Evolutionary conservation across 2,113 vertebrate species (phyloP).

Genomic region (Ibidorhyncha struthersii): DNA sequence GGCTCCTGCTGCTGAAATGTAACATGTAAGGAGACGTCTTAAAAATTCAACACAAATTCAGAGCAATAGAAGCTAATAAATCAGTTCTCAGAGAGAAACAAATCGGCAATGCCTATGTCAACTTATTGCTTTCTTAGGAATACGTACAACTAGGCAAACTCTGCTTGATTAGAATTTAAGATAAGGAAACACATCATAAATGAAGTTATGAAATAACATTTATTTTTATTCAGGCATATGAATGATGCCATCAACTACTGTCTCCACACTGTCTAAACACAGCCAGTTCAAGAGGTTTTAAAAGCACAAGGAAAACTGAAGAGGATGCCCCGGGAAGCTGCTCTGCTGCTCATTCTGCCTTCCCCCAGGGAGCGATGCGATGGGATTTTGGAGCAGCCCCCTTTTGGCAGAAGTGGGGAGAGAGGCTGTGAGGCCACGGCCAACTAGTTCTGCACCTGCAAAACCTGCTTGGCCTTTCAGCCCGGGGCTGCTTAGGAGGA

Average conservation of each 20-base stretch:
- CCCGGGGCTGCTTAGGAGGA: background rate
- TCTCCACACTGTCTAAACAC: background rate
- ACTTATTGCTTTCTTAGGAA: background rate
- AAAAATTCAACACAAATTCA: background rate
- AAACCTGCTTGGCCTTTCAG: background rate
- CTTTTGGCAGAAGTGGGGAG: background rate
- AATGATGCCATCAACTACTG: background rate
- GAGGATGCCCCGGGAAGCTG: background rate
- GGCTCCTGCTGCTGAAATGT: background rate
- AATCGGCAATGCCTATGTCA: background rate
- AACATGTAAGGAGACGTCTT: background rate
- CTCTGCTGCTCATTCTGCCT: background rate
- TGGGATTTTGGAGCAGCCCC: background rate
- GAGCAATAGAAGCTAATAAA: background rate
- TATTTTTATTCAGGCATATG: background rate
- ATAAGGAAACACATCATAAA: background rate
- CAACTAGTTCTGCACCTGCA: background rate
- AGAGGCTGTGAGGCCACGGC: accelerated
- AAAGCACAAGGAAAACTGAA: background rate
- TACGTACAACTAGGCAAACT: background rate
- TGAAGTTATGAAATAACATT: background rate
- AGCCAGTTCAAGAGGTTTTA: background rate
- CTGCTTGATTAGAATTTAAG: background rate
- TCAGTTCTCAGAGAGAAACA: background rate
- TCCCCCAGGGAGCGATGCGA: background rate